Percentiles rank a stretch among this genome's conserved stretches.
These are phyloP conservation scores for Tragelaphus imberbis DNA, from an alignment of 2,113 vertebrate species.

Conservation along the genomic window DNA sequence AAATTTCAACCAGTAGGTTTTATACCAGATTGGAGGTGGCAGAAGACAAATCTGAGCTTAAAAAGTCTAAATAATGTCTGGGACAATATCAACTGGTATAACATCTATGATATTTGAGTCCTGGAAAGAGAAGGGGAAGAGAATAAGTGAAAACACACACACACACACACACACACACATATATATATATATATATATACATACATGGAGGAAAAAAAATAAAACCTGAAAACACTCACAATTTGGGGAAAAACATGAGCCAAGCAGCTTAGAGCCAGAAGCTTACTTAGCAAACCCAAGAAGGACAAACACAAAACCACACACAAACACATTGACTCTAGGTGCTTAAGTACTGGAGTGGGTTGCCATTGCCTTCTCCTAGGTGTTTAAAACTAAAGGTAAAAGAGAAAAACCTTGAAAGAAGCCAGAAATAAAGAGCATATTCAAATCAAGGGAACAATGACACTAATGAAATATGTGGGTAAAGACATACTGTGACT, in stretches of 20 bases:
- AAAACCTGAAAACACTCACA: neutral
- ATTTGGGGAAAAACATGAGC: neutral
- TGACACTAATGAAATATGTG: neutral
- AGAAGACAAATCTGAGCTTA: neutral
- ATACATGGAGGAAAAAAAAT: neutral
- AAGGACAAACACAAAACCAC: neutral
- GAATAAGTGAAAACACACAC: neutral
- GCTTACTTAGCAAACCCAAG: neutral
- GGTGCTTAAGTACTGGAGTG: neutral
- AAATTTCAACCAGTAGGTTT: neutral
- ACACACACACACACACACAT: fast-evolving
- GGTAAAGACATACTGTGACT: neutral
- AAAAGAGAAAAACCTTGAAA: neutral
- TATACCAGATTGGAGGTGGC: neutral
- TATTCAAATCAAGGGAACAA: neutral
- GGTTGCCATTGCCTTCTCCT: too few relatives aligned
- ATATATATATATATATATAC: fast-evolving
- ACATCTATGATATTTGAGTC: neutral
- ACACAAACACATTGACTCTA: neutral
- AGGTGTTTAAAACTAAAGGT: neutral
- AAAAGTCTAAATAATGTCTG: neutral
- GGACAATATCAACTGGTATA: neutral
- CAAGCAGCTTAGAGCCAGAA: neutral
- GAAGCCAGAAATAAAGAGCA: neutral
- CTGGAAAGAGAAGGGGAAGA: neutral